Conservation (phyloP, 2,888 invertebrate genomes). For the Labia minor region DNA sequence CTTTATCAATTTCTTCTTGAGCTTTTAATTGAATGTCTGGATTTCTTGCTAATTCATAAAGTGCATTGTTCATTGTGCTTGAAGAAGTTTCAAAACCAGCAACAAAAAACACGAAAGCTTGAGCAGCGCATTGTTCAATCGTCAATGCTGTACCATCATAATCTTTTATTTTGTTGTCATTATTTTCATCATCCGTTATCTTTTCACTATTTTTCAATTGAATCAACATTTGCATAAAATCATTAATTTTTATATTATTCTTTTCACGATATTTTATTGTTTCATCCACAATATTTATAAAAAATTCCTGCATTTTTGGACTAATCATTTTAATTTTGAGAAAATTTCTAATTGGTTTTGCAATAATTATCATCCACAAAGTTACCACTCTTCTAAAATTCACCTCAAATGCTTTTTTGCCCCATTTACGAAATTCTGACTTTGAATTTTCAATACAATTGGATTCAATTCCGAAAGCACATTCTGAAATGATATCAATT, state of each 20-base stretch:
- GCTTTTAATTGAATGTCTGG: constrained; percentile 28
- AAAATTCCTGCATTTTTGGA: constrained; percentile 15
- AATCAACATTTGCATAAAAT: constrained; percentile 23
- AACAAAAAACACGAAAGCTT: constrained; percentile 29
- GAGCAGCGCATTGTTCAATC: constrained; percentile 23
- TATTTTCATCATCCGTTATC: not conserved
- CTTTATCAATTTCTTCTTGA: constrained; percentile 27
- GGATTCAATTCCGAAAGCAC: constrained; percentile 50
- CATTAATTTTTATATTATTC: constrained; percentile 18
- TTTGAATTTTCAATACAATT: constrained; percentile 45
- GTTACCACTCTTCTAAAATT: too few relatives aligned
- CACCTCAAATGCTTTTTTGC: constrained; percentile 25
- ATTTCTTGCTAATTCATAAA: constrained; percentile 28
- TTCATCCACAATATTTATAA: constrained; percentile 16
- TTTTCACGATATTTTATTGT: constrained; percentile 20
- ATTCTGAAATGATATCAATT: constrained; percentile 49
- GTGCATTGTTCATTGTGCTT: constrained; percentile 27
- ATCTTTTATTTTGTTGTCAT: not conserved
- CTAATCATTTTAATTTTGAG: not conserved
- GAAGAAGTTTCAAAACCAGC: constrained; percentile 31
- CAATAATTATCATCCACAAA: too few relatives aligned
- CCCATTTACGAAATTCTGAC: constrained; percentile 43
- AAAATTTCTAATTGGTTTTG: not conserved
- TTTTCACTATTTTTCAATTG: constrained; percentile 16
- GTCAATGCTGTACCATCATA: constrained; percentile 8